Evolutionary conservation across 1,140 invertebrate species (phyloP), one percentile per base, ranked within the genome.

Genomic region (Pogonomyrmex californicus): DNA sequence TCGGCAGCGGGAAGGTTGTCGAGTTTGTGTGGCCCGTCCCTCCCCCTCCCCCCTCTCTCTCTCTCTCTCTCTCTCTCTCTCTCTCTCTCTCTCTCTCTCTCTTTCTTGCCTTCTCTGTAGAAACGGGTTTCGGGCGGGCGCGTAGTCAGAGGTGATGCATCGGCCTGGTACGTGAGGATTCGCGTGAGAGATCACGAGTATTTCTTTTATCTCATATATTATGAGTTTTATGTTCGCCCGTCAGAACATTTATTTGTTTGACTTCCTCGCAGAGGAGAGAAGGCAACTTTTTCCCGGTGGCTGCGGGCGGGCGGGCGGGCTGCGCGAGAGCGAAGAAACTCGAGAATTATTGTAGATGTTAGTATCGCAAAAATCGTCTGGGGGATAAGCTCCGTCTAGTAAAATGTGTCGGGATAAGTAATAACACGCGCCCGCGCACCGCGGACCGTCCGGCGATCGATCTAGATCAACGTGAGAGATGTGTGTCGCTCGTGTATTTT

Each of bases 181-280:
- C 90, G 73, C 89, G 87, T 75, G 89, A 91, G 87, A 91, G 90
- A 91, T 91, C 90, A 86, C 79, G 58, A 88, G 89, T 89, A 89
- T 91, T 91, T 88, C 85, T 87, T 91, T 88, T 91, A 89, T 91
- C 90, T 89, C 89, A 86, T 91, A 91, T 91, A 91, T 91, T 91
- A 91, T 86, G 89, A 91, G 87, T 91, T 91, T 91, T 91, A 91
- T 91, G 90, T 85, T 91, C 89, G 89, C 85, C 89, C 90, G 90
- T 89, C 90, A 83, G 89, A 91, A 88, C 90, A 87, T 91, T 91
- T 91, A 91, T 91, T 91, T 88, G 89, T 91, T 91, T 78, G 86
- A 86, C 89, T 89, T 86, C 49, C 85, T 79, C 36, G 89, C 83
- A n/a, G n/a, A 78, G 88, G 89, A 75, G 68, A 75, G 66, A 90